Evolutionary conservation across 2,113 vertebrate genomes (phyloP).

Genomic region (Oriolus oriolus): DNA sequence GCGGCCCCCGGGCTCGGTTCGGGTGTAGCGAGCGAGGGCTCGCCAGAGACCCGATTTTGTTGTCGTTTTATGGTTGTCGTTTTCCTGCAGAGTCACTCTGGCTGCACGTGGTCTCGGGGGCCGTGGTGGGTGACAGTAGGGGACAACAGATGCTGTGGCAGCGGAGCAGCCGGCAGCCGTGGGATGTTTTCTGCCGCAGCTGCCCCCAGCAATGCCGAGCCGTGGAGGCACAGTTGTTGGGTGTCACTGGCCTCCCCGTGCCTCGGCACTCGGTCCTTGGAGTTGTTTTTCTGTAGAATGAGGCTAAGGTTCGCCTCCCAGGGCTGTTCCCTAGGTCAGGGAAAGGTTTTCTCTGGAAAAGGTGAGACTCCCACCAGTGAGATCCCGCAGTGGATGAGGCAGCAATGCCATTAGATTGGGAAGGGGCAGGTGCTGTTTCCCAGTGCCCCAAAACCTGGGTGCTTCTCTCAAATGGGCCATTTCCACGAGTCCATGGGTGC

Average conservation of each 20-base stretch:
- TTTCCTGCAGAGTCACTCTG: slow-evolving; percentile 36
- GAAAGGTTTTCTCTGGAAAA: not conserved
- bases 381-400: not conserved
- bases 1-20: not conserved
- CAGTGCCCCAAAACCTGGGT: not conserved
- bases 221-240: not conserved
- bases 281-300: not conserved
- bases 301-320: rapidly evolving
- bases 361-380: not conserved
- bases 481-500: rapidly evolving
- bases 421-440: not conserved
- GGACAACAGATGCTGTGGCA: not conserved
- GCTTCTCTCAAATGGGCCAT: not conserved
- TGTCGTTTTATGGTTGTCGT: rapidly evolving
- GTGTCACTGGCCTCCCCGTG: not conserved
- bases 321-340: not conserved
- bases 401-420: not conserved
- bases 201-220: not conserved
- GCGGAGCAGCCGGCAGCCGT: not conserved
- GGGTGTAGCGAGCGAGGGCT: not conserved
- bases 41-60: rapidly evolving
- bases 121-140: not conserved
- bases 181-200: not conserved
- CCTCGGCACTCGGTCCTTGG: not conserved
- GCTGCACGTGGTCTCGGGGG: not conserved